Percentiles rank a stretch among this genome's conserved stretches.
Conservation (phyloP, 2,113 vertebrate genomes). For the Amblyornis subalaris region DNA sequence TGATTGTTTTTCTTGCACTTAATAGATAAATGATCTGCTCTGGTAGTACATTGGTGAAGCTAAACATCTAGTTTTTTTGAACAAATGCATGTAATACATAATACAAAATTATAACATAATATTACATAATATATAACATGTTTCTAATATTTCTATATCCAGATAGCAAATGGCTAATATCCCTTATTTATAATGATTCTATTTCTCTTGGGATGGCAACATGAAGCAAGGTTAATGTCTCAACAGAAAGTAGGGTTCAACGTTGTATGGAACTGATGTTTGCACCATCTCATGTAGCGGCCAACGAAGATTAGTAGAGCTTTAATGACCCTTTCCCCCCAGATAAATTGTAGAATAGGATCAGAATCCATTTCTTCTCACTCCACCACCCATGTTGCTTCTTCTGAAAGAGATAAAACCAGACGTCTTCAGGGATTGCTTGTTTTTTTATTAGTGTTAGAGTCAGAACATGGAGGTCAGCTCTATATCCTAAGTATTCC, state of each 20-base stretch:
- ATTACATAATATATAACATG: not conserved
- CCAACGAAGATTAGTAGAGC: not conserved
- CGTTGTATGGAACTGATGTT: not conserved
- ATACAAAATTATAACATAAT: not conserved
- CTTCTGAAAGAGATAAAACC: not conserved
- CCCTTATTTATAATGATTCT: not conserved
- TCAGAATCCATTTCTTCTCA: not conserved
- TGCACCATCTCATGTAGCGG: not conserved
- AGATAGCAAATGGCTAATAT: not conserved
- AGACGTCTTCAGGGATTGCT: not conserved
- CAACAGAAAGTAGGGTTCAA: not conserved
- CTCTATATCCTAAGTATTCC: not conserved
- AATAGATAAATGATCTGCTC: not conserved
- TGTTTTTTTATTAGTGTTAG: not conserved
- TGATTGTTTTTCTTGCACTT: not conserved
- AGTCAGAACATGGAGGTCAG: not conserved
- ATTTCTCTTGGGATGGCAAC: constrained; percentile 6
- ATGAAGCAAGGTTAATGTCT: not conserved
- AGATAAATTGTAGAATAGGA: not conserved
- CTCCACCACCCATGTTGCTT: not conserved
- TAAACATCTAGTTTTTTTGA: not conserved
- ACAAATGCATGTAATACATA: not conserved
- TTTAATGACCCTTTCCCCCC: not conserved
- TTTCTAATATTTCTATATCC: not conserved
- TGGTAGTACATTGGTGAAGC: not conserved